Percentiles rank a stretch among this genome's conserved stretches.
These are phyloP conservation scores for Drosophila pachea DNA, from an alignment of 1,140 invertebrate genomes.

Conservation along the genomic window DNA sequence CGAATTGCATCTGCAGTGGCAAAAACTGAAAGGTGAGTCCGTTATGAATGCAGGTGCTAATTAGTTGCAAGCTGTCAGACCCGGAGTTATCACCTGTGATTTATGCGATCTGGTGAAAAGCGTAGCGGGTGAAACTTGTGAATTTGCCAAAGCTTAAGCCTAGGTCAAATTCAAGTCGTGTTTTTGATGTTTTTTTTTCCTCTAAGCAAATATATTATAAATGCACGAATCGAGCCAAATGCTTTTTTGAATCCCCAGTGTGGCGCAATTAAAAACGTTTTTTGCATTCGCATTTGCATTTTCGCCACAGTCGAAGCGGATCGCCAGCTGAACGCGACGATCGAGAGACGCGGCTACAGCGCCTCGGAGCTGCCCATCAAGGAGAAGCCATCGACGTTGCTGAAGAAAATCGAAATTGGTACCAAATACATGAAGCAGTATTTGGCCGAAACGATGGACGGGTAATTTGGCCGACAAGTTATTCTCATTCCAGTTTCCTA, in stretches of 20 bases:
- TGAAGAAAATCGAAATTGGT: slow-evolving; percentile 78
- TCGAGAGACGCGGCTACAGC: slow-evolving; percentile 74
- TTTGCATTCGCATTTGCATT: slow-evolving; percentile 8
- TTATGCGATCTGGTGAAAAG: slow-evolving; percentile 32
- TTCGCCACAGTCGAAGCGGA: slow-evolving; percentile 69
- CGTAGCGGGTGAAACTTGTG: slow-evolving; percentile 22
- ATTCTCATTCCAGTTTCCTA: slow-evolving; percentile 30
- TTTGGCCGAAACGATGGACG: slow-evolving; percentile 73
- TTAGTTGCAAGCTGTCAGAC: slow-evolving; percentile 16
- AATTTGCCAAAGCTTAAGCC: slow-evolving; percentile 12
- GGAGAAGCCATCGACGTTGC: slow-evolving; percentile 74
- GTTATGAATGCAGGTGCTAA: slow-evolving; percentile 35
- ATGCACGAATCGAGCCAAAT: neutral
- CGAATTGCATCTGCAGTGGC: slow-evolving; percentile 67
- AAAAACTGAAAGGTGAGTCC: slow-evolving; percentile 70
- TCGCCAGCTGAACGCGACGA: slow-evolving; percentile 71
- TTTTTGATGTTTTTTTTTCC: too few relatives aligned
- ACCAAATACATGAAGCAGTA: slow-evolving; percentile 78
- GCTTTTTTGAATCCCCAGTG: neutral
- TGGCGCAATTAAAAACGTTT: neutral
- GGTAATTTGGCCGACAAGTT: slow-evolving; percentile 51
- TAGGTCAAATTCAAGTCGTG: neutral
- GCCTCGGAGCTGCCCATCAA: slow-evolving; percentile 63
- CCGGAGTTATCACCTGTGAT: slow-evolving; percentile 3
- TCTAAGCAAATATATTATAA: neutral